A percentile compares a stretch with the other conserved stretches of the same genome.
Evolutionary conservation across 2,797 vertebrate genomes (phyloP).

Genomic region (Halcyon smyrnensis): DNA sequence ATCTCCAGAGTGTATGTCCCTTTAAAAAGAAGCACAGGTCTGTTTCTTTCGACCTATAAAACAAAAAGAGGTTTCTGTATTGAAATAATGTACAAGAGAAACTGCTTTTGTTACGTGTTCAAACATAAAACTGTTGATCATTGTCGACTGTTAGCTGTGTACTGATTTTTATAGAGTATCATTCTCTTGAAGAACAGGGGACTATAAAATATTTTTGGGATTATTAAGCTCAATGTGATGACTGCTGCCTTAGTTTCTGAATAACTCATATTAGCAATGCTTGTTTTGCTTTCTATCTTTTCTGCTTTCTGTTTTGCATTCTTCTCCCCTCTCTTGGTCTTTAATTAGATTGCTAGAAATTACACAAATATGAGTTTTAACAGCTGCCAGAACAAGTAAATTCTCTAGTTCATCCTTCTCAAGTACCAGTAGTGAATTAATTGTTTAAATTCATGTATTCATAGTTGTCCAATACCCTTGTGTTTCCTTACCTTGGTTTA

Average conservation of each 20-base stretch:
- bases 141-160: not conserved
- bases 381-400: not conserved
- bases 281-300: not conserved
- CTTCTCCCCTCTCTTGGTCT: not conserved
- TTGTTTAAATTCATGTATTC: not conserved
- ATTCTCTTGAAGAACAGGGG: not conserved
- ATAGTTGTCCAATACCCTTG: not conserved
- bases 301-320: not conserved
- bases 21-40: not conserved
- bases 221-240: not conserved
- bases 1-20: not conserved
- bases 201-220: not conserved
- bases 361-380: not conserved
- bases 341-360: not conserved
- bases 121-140: not conserved
- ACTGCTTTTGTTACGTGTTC: not conserved
- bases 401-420: not conserved
- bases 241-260: not conserved
- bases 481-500: not conserved
- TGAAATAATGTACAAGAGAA: not conserved
- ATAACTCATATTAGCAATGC: not conserved
- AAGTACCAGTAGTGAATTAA: not conserved
- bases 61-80: not conserved
- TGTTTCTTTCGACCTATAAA: not conserved
- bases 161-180: not conserved